Conservation (phyloP, 1,140 invertebrate species). For the Drosophila eugracilis region DNA sequence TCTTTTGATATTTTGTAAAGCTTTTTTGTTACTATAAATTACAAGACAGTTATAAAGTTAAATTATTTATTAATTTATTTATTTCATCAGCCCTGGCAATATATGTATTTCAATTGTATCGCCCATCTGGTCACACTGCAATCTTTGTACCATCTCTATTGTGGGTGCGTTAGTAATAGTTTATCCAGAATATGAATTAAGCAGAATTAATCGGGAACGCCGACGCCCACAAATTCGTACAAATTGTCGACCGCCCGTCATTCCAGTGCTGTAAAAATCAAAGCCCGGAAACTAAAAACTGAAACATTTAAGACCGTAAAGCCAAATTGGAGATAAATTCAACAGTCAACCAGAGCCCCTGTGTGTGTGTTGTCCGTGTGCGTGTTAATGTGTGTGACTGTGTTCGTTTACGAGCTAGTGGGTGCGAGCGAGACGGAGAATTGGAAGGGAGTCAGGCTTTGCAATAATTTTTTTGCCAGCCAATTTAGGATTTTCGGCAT, state of each 20-base stretch:
- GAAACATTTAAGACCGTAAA: background rate
- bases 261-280: background rate
- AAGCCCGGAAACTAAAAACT: background rate
- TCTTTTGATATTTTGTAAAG: too few relatives aligned
- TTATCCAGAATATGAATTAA: conserved; percentile 71
- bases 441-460: conserved; percentile 30
- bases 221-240: conserved; percentile 15
- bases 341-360: conserved; percentile 5
- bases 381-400: conserved; percentile 5
- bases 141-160: background rate
- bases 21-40: too few relatives aligned
- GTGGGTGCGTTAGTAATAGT: conserved; percentile 65
- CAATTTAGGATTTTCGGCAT: background rate
- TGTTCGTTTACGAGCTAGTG: background rate
- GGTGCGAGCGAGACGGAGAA: conserved; percentile 5
- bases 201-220: conserved; percentile 17
- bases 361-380: background rate
- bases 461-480: conserved; percentile 17
- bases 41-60: too few relatives aligned
- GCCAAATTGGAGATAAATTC: background rate
- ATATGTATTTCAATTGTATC: too few relatives aligned
- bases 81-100: background rate
- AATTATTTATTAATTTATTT: background rate
- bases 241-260: background rate
- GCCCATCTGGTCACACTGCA: too few relatives aligned